phyloP scores from a whole-genome alignment of 2,888 invertebrate species.

The Drosophila colorata region DNA sequence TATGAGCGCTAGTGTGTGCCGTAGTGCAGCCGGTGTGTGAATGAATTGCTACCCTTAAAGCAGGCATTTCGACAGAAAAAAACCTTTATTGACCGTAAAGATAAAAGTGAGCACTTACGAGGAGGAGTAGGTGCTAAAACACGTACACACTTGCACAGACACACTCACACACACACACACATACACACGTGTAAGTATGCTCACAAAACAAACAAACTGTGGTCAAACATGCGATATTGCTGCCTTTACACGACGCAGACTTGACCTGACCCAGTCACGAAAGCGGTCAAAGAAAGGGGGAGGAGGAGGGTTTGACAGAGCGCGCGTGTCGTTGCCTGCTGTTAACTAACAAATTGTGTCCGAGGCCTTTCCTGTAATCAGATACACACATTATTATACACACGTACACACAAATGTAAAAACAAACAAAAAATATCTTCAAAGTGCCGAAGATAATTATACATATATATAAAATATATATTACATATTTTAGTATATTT shows the following conservation, averaged over 20 bases:
- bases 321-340: conserved; percentile 10
- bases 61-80: conserved; percentile 26
- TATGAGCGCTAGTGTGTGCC: conserved; percentile 7
- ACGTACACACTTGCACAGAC: conserved; percentile 28
- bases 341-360: conserved; percentile 51
- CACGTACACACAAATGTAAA: neutral
- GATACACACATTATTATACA: neutral
- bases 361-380: conserved; percentile 10
- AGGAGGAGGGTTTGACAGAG: neutral
- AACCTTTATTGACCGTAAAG: conserved; percentile 74
- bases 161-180: neutral
- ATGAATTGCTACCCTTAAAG: conserved; percentile 59
- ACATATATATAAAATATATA: too few species aligned
- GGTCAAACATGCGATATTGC: conserved; percentile 63
- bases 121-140: conserved; percentile 71
- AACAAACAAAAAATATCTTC: neutral
- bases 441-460: too few species aligned
- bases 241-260: conserved; percentile 28
- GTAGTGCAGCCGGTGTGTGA: conserved; percentile 22
- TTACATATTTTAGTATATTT: too few species aligned
- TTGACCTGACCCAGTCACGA: conserved; percentile 46
- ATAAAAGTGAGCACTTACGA: conserved; percentile 65
- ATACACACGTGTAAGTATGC: conserved; percentile 4
- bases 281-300: neutral
- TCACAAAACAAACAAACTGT: conserved; percentile 55